Evolutionary conservation across 2,797 vertebrate species (phyloP).

Genomic region (Loris lydekkerianus): DNA sequence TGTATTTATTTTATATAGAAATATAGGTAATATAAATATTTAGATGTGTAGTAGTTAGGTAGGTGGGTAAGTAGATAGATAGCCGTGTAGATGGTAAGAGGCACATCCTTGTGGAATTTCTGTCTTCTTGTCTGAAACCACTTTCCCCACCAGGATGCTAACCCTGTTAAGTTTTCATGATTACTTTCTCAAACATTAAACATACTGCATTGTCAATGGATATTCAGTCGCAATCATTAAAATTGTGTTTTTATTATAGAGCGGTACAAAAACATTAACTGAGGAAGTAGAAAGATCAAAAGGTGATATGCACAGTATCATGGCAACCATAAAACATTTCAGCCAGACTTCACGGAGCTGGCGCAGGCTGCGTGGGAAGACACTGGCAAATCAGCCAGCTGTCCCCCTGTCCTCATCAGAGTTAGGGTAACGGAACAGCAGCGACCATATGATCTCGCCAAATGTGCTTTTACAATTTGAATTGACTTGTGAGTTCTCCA

Average conservation of each 20-base stretch:
- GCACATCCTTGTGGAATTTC: background rate
- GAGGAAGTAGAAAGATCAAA: background rate
- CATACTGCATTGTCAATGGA: background rate
- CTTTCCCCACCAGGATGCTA: background rate
- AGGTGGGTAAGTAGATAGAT: background rate
- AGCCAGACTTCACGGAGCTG: background rate
- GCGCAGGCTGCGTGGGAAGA: background rate
- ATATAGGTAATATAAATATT: background rate
- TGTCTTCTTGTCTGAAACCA: background rate
- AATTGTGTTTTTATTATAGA: background rate
- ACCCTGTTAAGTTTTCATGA: background rate
- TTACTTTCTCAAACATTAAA: background rate
- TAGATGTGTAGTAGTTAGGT: background rate
- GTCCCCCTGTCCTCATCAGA: rapidly evolving
- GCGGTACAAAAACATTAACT: background rate
- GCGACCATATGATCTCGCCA: background rate
- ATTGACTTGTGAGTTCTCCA: constrained; percentile 26
- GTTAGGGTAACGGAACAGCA: background rate
- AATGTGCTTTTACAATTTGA: constrained; percentile 30
- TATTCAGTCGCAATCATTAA: background rate
- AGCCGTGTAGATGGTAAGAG: no score
- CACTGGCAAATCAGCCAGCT: background rate
- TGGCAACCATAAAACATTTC: background rate
- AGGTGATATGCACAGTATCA: background rate
- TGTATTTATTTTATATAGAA: background rate